phyloP scores from a whole-genome alignment of 2,113 vertebrate genomes.

The Electrona antarctica region DNA sequence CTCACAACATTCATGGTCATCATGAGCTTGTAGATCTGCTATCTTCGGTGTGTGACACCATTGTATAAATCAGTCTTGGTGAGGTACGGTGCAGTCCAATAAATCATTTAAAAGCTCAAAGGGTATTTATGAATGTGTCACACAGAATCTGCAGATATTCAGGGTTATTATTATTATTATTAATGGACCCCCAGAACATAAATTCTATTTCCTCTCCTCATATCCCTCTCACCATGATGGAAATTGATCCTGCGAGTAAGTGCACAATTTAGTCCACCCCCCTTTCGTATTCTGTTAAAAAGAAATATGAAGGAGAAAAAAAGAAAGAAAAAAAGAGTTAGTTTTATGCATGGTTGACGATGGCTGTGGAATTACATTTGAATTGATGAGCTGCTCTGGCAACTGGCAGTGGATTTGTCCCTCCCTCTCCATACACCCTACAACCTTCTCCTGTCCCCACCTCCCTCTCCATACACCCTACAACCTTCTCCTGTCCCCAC shows the following conservation, averaged over 20 bases:
- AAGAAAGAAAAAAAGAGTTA: slow-evolving; percentile 49
- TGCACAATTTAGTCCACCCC: slow-evolving; percentile 58
- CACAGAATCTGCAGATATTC: slow-evolving; percentile 65
- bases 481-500: no score
- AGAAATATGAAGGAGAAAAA: slow-evolving; percentile 55
- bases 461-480: no score
- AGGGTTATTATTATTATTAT: slow-evolving; percentile 75
- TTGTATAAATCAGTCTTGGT: not conserved
- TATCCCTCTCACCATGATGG: slow-evolving; percentile 56
- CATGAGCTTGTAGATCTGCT: slow-evolving; percentile 6
- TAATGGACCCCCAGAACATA: slow-evolving; percentile 67
- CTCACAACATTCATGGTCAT: slow-evolving; percentile 6
- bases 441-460: no score
- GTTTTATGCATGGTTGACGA: slow-evolving; percentile 65
- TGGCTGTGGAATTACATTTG: slow-evolving; percentile 62
- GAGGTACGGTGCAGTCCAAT: slow-evolving; percentile 41
- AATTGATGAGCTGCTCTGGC: slow-evolving; percentile 63
- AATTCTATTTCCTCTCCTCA: slow-evolving; percentile 69
- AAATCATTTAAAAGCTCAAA: slow-evolving; percentile 62
- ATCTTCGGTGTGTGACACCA: no score
- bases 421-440: not conserved
- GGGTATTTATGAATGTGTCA: slow-evolving; percentile 72
- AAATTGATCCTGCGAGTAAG: slow-evolving; percentile 72
- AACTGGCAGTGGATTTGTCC: slow-evolving; percentile 47
- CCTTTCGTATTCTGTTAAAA: slow-evolving; percentile 41